Base-by-base conservation (phyloP, 2,888 invertebrate genomes). In the Eupithecia centaureata region DNA sequence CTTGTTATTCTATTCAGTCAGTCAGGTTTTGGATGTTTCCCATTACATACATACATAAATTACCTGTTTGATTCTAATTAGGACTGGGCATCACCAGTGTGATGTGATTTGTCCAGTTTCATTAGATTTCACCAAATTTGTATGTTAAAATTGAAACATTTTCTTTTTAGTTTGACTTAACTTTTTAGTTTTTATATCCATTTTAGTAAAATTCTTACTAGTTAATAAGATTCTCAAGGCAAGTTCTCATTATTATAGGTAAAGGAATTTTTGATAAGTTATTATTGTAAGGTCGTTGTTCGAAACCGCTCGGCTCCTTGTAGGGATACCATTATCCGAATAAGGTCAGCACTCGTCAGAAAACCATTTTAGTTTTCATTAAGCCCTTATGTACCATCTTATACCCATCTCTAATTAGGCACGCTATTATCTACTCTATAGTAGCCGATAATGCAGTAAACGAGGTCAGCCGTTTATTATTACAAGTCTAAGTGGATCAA, bases 401-500 rank as follows among this genome's bases (percentile, higher is more conserved):
- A 86, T 86, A 83, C 58, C 35, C 84, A 87, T 84, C 83, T 42
- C 7, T 83, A 87, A 91, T 91, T 89, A 84, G 88, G 84, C 81
- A 85, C 85, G 71, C 71, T 73, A 72, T 71, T 71, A 56, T 56
- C 56, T 32, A 71, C 71, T 86, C 87, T 88, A 87, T 13, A 54
- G 82, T 81, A 85, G 84, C 79, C 86, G 90, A 92, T 92, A 92
- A 89, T 91, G 84, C 84, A 80, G 87, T 88, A 88, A 92, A 91
- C 91, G 92, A 92, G 92, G 92, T 90, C 92, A 91, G 84, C 79
- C 80, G 86, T 91, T 91, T 91, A 91, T 92, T 91, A 91, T 89
- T 88, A 91, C 89, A 86, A 80, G 83, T 83, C 85, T 84, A 87
- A 91, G 84, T 91, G 89, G 92, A 92, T 93, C 92, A 93, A 92